Evolutionary conservation across 2,888 invertebrate species (phyloP).

Genomic region (Mechanitis messenoides): DNA sequence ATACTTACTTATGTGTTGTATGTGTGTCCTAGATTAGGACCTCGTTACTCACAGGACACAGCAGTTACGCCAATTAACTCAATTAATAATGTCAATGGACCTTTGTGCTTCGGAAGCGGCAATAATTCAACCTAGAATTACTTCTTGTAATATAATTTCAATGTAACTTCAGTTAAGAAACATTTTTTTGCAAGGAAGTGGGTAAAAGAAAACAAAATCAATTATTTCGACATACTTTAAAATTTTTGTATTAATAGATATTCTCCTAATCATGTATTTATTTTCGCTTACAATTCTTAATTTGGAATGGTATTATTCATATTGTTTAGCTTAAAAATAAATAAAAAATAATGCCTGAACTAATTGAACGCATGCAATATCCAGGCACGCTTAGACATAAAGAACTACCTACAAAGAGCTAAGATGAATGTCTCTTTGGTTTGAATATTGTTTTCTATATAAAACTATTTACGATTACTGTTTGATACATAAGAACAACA

Average conservation of each 20-base stretch:
- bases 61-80: conserved; percentile 25
- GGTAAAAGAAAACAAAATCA: conserved; percentile 23
- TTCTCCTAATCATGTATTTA: conserved; percentile 66
- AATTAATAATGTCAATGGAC: conserved; percentile 28
- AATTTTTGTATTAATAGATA: conserved; percentile 63
- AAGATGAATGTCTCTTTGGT: conserved; percentile 70
- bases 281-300: conserved; percentile 70
- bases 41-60: conserved; percentile 22
- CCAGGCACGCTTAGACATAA: conserved; percentile 36
- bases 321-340: conserved; percentile 72
- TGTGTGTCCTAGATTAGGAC: conserved; percentile 19
- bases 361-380: conserved; percentile 53
- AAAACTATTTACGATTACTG: neutral
- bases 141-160: too few species aligned
- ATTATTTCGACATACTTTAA: conserved; percentile 60
- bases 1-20: neutral
- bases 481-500: conserved; percentile 20
- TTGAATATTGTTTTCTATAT: conserved; percentile 41
- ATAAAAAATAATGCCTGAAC: conserved; percentile 49
- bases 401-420: conserved; percentile 61
- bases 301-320: conserved; percentile 73
- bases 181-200: conserved; percentile 12
- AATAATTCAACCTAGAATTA: conserved; percentile 8
- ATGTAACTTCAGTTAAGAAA: neutral
- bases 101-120: conserved; percentile 23